These are phyloP conservation scores for Thymelicus sylvestris DNA, from an alignment of 2,888 invertebrate species.

Conservation along the genomic window DNA sequence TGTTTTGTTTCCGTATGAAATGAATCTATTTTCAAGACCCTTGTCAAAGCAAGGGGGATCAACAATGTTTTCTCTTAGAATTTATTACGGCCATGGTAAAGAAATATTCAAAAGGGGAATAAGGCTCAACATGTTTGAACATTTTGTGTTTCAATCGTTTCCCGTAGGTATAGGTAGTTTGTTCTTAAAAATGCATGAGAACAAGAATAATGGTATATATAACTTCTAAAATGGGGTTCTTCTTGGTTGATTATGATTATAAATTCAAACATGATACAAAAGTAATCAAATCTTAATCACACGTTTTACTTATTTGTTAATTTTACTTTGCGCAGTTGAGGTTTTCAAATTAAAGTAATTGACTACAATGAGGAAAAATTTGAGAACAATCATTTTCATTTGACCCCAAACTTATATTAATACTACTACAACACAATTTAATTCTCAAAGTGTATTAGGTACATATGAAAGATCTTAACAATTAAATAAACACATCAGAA, in stretches of 20 bases:
- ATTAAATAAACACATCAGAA: too few species aligned
- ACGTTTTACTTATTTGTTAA: too few species aligned
- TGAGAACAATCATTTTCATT: too few species aligned
- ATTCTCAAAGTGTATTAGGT: too few species aligned
- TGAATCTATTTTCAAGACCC: background rate
- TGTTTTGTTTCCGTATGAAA: background rate
- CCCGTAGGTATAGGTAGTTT: background rate
- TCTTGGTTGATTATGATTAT: background rate
- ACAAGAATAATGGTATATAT: background rate
- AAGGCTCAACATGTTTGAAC: background rate
- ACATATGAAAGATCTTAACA: too few species aligned
- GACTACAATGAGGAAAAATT: too few species aligned
- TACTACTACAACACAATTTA: too few species aligned
- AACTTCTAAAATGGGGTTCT: background rate
- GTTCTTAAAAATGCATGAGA: background rate
- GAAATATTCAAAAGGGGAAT: background rate
- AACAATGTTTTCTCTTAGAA: slow-evolving; percentile 1
- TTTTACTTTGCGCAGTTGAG: too few species aligned
- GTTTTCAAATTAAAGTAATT: too few species aligned
- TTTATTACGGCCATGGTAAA: background rate
- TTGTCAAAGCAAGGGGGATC: background rate
- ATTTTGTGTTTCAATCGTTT: background rate
- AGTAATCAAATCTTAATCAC: too few species aligned
- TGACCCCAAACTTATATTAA: too few species aligned
- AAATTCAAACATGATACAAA: background rate